Evolutionary conservation across 2,797 vertebrate species (phyloP).

Genomic region (Oryzias sinensis): DNA sequence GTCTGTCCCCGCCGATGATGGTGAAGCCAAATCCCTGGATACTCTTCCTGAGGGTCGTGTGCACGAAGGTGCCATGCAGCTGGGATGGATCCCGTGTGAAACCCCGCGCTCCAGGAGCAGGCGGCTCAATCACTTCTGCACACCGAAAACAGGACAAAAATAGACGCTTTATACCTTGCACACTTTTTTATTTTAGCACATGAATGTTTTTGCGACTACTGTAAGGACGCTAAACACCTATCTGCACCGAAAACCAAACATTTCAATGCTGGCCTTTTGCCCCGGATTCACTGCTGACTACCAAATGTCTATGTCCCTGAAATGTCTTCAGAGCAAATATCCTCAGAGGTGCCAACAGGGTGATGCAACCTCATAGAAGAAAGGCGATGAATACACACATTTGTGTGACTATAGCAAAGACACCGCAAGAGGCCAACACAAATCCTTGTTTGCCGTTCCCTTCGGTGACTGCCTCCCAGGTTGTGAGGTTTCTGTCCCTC

Average conservation of each 20-base stretch:
- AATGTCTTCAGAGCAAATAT: slow-evolving; percentile 53
- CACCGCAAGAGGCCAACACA: slow-evolving; percentile 39
- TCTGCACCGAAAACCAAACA: too few relatives aligned
- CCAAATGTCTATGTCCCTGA: slow-evolving; percentile 38
- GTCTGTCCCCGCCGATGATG: slow-evolving; percentile 94
- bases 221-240: too few relatives aligned
- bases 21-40: slow-evolving; percentile 95
- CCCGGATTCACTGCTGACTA: slow-evolving; percentile 8
- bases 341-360: slow-evolving; percentile 38
- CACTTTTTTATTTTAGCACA: too few relatives aligned
- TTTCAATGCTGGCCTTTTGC: not conserved
- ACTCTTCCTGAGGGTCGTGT: slow-evolving; percentile 88
- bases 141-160: not conserved
- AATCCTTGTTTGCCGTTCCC: slow-evolving; percentile 23
- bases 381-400: slow-evolving; percentile 30
- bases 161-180: not conserved
- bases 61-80: slow-evolving; percentile 87
- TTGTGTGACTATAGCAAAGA: slow-evolving; percentile 36
- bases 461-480: slow-evolving; percentile 16
- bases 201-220: too few relatives aligned
- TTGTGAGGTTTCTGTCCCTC: slow-evolving; percentile 40
- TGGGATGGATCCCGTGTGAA: slow-evolving; percentile 93
- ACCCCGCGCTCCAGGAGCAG: slow-evolving; percentile 39
- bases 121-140: slow-evolving; percentile 47
- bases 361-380: slow-evolving; percentile 35